A percentile compares a stretch with the other conserved stretches of the same genome.
These are phyloP conservation scores for Hetaerina titia DNA, from an alignment of 2,888 invertebrate genomes.

Conservation along the genomic window DNA sequence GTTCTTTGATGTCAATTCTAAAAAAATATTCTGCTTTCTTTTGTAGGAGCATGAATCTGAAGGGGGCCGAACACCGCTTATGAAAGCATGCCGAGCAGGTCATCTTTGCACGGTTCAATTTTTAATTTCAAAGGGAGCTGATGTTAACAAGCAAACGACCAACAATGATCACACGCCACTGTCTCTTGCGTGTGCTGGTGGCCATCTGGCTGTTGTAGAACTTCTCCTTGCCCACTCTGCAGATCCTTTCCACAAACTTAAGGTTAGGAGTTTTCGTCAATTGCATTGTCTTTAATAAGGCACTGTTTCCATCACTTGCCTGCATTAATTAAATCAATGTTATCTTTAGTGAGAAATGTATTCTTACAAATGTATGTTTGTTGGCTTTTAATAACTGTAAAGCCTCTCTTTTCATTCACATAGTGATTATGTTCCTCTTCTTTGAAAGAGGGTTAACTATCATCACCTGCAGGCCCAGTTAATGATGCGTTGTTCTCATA, in stretches of 20 bases:
- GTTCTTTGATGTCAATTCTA: background rate
- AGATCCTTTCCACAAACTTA: constrained; percentile 97
- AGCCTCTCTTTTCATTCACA: too few relatives aligned
- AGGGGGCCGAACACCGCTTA: constrained; percentile 97
- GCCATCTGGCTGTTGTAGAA: constrained; percentile 96
- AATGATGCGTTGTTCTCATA: constrained; percentile 28
- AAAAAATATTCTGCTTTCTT: background rate
- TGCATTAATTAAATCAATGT: background rate
- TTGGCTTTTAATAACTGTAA: too few relatives aligned
- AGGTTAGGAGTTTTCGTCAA: constrained; percentile 78
- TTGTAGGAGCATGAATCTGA: constrained; percentile 95
- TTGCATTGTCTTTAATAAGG: background rate
- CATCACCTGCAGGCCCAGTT: too few relatives aligned
- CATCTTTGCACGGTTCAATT: constrained; percentile 98
- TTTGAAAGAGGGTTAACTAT: too few relatives aligned
- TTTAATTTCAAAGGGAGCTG: constrained; percentile 91
- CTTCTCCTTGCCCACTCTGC: constrained; percentile 93
- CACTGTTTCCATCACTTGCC: background rate
- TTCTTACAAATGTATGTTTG: too few relatives aligned
- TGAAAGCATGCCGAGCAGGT: constrained; percentile 99
- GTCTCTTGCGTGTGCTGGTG: constrained; percentile 97
- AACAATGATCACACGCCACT: constrained; percentile 98
- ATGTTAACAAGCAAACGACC: constrained; percentile 92
- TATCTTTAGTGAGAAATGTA: background rate
- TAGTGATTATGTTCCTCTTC: too few relatives aligned